Evolutionary conservation across 2,113 vertebrate species (phyloP).

Genomic region (Polypterus senegalus): DNA sequence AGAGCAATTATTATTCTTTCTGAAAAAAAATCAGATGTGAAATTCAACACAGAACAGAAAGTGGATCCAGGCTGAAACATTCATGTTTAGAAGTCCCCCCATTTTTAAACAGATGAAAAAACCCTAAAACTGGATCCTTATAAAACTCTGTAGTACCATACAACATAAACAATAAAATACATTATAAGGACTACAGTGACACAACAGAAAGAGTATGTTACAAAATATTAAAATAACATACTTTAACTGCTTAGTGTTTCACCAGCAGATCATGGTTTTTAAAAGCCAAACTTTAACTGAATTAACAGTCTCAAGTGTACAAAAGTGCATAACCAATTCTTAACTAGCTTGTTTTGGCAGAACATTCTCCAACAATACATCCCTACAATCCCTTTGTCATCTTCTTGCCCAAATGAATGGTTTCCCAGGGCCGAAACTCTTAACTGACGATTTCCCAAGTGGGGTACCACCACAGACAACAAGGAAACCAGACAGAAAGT

Average conservation of each 20-base stretch:
- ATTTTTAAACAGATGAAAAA: slow-evolving; percentile 9
- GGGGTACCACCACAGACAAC: no score
- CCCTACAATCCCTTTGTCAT: no score
- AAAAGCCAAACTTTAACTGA: slow-evolving; percentile 4
- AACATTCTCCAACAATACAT: no score
- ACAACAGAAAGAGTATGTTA: background rate
- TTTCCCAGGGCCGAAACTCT: no score
- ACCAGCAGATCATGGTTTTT: no score
- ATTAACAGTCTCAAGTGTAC: slow-evolving; percentile 10
- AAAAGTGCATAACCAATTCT: slow-evolving; percentile 8
- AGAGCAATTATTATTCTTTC: background rate
- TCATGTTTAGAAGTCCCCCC: background rate
- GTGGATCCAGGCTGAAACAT: background rate
- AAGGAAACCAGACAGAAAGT: no score
- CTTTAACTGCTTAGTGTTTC: background rate
- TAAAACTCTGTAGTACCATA: slow-evolving; percentile 6
- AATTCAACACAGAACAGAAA: slow-evolving; percentile 9
- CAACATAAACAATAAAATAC: background rate
- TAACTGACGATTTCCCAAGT: no score
- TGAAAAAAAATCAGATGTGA: background rate
- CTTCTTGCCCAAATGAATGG: no score
- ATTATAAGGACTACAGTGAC: background rate
- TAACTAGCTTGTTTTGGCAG: background rate
- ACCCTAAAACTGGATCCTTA: slow-evolving; percentile 22
- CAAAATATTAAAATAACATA: background rate